Evolutionary conservation across 2,888 invertebrate genomes (phyloP).

Genomic region (Phyto melanocephala): DNA sequence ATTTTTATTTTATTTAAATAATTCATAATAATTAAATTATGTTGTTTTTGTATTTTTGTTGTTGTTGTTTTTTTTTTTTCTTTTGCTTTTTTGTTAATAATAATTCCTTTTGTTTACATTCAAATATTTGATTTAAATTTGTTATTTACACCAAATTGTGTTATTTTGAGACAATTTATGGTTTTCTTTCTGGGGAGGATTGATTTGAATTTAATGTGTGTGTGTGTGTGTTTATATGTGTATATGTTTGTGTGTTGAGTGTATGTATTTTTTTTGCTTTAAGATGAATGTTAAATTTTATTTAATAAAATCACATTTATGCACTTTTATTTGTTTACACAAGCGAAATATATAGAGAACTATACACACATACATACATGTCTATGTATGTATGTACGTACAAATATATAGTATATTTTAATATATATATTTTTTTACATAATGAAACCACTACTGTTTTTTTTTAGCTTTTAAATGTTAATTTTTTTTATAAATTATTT

Average conservation of each 20-base stretch:
- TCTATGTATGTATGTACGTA: no score
- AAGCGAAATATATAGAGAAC: constrained; percentile 61
- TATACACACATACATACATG: constrained; percentile 44
- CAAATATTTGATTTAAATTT: constrained; percentile 56
- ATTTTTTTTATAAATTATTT: constrained; percentile 56
- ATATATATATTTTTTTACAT: constrained; percentile 69
- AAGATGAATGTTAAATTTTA: constrained; percentile 69
- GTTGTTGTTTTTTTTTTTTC: constrained; percentile 6
- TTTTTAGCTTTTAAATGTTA: no score
- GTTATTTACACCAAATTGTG: constrained; percentile 48
- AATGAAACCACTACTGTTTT: constrained; percentile 72
- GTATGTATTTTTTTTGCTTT: constrained; percentile 20
- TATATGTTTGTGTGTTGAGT: background rate
- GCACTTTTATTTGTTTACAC: constrained; percentile 69
- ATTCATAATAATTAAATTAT: constrained; percentile 60
- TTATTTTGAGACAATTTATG: background rate
- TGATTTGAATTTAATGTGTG: constrained; percentile 36
- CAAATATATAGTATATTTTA: constrained; percentile 35
- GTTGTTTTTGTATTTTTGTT: constrained; percentile 7
- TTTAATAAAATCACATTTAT: constrained; percentile 77
- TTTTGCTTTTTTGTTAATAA: constrained; percentile 33
- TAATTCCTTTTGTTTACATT: constrained; percentile 62
- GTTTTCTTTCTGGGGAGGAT: constrained; percentile 43
- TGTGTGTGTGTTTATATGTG: background rate
- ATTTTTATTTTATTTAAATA: constrained; percentile 53